Evolutionary conservation across 92 coral and sea anemone species (phyloP).

Genomic region (Blastomussa wellsi): DNA sequence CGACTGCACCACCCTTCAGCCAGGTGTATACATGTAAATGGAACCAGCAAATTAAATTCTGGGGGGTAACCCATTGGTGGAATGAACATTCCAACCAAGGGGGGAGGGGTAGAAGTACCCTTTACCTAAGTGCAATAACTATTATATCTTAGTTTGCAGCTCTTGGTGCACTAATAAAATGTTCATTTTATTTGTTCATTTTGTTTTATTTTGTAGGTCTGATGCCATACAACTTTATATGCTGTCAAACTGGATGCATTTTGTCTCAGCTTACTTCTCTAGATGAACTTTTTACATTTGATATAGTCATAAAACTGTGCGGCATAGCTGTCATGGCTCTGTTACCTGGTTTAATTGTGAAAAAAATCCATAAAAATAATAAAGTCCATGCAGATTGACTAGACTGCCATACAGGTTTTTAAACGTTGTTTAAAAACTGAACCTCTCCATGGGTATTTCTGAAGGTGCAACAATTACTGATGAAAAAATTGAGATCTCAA

Average conservation of each 20-base stretch:
- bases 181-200: neutral
- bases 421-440: neutral
- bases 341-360: conserved; percentile 79
- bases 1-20: no score
- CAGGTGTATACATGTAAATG: no score
- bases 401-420: neutral
- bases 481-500: no score
- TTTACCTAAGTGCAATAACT: no score
- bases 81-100: no score
- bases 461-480: no score
- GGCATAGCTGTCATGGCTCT: conserved; percentile 81
- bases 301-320: conserved; percentile 72
- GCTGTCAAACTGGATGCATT: conserved; percentile 97
- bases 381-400: conserved; percentile 18
- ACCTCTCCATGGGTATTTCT: no score
- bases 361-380: conserved; percentile 55
- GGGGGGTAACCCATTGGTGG: no score
- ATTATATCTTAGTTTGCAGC: neutral
- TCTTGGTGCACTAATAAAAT: no score
- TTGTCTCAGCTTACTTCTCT: conserved; percentile 80
- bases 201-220: conserved; percentile 68
- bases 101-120: no score
- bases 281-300: conserved; percentile 79
- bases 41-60: no score
- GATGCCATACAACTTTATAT: conserved; percentile 96